phyloP scores from a whole-genome alignment of 2,888 invertebrate species.

The Lepidocyrtoides sp. region DNA sequence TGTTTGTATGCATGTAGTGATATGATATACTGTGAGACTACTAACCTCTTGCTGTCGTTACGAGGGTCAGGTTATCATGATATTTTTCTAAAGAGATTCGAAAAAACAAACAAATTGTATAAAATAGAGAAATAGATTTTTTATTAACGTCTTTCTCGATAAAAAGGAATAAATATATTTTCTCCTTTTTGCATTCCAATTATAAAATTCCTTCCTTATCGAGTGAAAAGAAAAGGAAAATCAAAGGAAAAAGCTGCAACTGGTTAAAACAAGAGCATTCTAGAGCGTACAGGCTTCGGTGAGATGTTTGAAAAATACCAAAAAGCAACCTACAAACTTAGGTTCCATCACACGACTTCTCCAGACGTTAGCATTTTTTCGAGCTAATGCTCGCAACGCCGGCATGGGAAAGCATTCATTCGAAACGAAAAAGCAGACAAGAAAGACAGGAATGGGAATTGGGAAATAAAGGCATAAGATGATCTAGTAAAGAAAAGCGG shows the following conservation, averaged over 20 bases:
- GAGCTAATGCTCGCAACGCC: neutral
- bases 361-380: neutral
- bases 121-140: constrained; percentile 22
- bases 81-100: constrained; percentile 84
- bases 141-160: constrained; percentile 12
- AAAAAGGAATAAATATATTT: constrained; percentile 4
- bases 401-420: neutral
- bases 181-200: constrained; percentile 61
- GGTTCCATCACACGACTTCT: neutral
- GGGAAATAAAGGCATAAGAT: constrained; percentile 19
- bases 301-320: neutral
- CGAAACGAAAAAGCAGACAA: neutral
- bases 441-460: constrained; percentile 15
- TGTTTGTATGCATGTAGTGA: neutral
- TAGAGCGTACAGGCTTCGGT: neutral
- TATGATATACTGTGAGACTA: too few relatives aligned
- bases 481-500: constrained; percentile 54
- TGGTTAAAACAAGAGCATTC: constrained; percentile 17
- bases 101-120: constrained; percentile 51
- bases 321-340: neutral
- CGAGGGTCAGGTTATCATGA: constrained; percentile 84
- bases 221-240: neutral
- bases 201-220: constrained; percentile 52
- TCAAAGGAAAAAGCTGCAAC: neutral
- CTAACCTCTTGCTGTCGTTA: constrained; percentile 83